phyloP scores from a whole-genome alignment of 2,888 invertebrate species.

The Drosophila quasianomalipes region DNA sequence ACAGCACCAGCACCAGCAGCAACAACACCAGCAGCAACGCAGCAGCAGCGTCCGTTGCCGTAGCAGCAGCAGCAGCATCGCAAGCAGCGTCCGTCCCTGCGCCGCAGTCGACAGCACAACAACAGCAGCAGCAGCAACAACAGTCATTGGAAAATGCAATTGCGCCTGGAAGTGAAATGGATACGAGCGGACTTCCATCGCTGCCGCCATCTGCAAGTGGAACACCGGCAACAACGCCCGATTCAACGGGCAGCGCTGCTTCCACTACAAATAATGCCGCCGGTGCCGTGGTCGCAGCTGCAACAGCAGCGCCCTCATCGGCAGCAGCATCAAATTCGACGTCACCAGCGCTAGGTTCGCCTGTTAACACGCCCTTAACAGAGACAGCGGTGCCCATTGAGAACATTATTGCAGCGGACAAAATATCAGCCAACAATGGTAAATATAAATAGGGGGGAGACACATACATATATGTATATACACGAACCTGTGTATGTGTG shows the following conservation, averaged over 20 bases:
- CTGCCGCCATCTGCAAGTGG: slow-evolving; percentile 79
- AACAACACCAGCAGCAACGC: slow-evolving; percentile 26
- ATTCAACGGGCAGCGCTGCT: slow-evolving; percentile 77
- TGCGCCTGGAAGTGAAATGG: slow-evolving; percentile 54
- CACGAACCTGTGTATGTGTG: not conserved
- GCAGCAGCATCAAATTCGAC: slow-evolving; percentile 66
- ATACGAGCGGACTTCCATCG: slow-evolving; percentile 35
- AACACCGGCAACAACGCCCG: slow-evolving; percentile 84
- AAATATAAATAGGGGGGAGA: slow-evolving; percentile 47
- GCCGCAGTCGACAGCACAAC: slow-evolving; percentile 42
- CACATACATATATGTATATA: slow-evolving; percentile 6
- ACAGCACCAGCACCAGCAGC: slow-evolving; percentile 73
- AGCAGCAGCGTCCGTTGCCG: slow-evolving; percentile 65
- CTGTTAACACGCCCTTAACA: slow-evolving; percentile 67
- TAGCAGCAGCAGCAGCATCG: slow-evolving; percentile 59
- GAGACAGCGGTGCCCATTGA: slow-evolving; percentile 68
- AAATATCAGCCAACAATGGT: slow-evolving; percentile 83
- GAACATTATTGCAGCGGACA: slow-evolving; percentile 78
- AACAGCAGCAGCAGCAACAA: slow-evolving; percentile 38
- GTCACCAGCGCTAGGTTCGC: slow-evolving; percentile 69
- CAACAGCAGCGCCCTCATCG: slow-evolving; percentile 50
- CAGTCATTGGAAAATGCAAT: slow-evolving; percentile 50
- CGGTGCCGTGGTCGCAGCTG: slow-evolving; percentile 17
- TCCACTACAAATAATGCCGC: slow-evolving; percentile 75
- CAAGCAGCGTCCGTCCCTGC: slow-evolving; percentile 72